A percentile compares a stretch with the other conserved stretches of the same genome.
These are phyloP conservation scores for Hippocampus kuda DNA, from an alignment of 2,797 vertebrate species.

Conservation along the genomic window DNA sequence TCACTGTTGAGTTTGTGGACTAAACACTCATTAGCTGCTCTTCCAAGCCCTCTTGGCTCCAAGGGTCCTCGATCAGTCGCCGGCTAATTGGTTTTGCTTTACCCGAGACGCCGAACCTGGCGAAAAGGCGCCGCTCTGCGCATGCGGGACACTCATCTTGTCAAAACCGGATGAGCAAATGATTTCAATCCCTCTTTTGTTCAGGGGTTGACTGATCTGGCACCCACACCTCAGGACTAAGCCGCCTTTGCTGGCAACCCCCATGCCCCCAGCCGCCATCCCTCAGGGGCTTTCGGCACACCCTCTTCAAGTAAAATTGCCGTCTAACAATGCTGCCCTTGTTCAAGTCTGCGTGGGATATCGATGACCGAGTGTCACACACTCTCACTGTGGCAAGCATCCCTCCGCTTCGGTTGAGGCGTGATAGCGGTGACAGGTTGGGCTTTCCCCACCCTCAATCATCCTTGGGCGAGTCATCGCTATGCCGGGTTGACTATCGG, in stretches of 20 bases:
- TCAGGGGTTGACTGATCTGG: conserved; percentile 43
- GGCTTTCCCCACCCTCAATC: conserved; percentile 16
- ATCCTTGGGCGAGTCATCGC: conserved; percentile 2
- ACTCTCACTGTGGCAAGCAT: conserved; percentile 32
- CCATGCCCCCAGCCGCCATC: neutral
- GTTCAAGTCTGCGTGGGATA: conserved; percentile 22
- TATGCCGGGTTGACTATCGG: conserved; percentile 14
- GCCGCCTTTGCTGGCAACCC: neutral
- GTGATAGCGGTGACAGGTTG: conserved; percentile 18
- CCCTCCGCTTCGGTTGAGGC: conserved; percentile 15
- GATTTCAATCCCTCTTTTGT: conserved; percentile 55
- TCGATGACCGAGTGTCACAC: conserved; percentile 37
- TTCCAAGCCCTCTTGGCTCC: conserved; percentile 23
- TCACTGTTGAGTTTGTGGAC: conserved; percentile 22
- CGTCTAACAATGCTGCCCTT: conserved; percentile 38
- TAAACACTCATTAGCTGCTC: conserved; percentile 29
- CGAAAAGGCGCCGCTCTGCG: neutral
- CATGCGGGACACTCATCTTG: conserved; percentile 30
- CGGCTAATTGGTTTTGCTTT: conserved; percentile 47
- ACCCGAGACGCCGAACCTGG: neutral
- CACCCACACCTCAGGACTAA: conserved; percentile 38
- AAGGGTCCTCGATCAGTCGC: conserved; percentile 31
- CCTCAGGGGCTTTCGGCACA: conserved; percentile 35
- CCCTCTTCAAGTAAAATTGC: conserved; percentile 41
- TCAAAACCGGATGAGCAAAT: conserved; percentile 51